Conservation (phyloP, 2,113 vertebrate genomes). For the Leptosomus discolor region DNA sequence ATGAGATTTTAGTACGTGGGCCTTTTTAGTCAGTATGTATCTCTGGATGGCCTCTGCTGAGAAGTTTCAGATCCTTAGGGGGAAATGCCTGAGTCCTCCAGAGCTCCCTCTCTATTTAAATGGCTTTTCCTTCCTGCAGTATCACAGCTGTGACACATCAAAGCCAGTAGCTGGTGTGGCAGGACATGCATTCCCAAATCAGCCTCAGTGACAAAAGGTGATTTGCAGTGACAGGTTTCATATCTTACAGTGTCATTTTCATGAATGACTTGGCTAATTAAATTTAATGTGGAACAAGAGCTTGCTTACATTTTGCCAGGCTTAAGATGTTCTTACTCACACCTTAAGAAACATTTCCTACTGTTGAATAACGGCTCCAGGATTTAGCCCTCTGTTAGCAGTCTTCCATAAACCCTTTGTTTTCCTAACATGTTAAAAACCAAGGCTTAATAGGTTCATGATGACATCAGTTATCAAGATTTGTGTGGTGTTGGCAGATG, state of each 20-base stretch:
- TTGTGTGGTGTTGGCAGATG: conserved; percentile 72
- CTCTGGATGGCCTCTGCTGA: background rate
- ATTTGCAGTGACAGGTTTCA: conserved; percentile 49
- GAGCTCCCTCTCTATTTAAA: background rate
- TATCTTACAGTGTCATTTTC: conserved; percentile 45
- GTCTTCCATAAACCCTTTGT: conserved; percentile 66
- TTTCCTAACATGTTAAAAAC: conserved; percentile 58
- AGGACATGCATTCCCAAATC: conserved; percentile 28
- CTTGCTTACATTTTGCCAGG: conserved; percentile 33
- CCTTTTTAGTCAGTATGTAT: background rate
- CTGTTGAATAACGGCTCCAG: conserved; percentile 36
- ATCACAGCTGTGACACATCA: conserved; percentile 53
- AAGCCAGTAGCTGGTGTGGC: conserved; percentile 45
- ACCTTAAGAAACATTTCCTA: conserved; percentile 51
- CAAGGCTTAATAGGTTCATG: conserved; percentile 63
- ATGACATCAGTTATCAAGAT: conserved; percentile 71
- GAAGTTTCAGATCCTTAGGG: background rate
- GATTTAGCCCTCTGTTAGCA: conserved; percentile 63
- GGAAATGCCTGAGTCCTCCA: background rate
- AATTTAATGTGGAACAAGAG: conserved; percentile 54
- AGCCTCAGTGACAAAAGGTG: conserved; percentile 22
- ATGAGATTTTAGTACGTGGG: background rate
- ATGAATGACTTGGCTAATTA: conserved; percentile 49
- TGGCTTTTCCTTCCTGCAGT: conserved; percentile 27
- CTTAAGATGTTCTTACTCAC: conserved; percentile 57